phyloP scores from a whole-genome alignment of 1,140 invertebrate genomes.

The Matsumurasca onukii region DNA sequence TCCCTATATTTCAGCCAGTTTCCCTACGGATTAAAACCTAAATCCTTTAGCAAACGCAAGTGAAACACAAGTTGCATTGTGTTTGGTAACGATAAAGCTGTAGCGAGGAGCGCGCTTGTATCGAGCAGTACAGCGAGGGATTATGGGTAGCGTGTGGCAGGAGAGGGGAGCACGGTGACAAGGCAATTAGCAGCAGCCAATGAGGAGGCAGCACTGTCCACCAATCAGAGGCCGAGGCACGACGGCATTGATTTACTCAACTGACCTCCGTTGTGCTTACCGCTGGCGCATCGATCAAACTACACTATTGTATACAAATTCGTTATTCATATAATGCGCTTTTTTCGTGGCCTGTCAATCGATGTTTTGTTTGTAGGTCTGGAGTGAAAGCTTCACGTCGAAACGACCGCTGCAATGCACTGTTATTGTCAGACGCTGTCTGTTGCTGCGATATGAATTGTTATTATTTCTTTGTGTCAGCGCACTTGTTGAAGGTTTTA shows the following conservation, averaged over 20 bases:
- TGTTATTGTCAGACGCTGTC: no score
- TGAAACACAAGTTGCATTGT: not conserved
- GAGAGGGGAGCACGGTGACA: constrained; percentile 20
- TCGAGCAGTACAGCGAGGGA: no score
- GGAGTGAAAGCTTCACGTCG: no score
- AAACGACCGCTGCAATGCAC: no score
- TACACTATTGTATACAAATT: constrained; percentile 18
- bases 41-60: not conserved
- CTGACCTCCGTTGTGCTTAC: not conserved
- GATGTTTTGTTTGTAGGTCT: no score
- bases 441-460: no score
- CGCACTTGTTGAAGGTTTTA: no score
- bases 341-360: constrained; percentile 9
- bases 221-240: constrained; percentile 24
- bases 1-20: no score
- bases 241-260: constrained; percentile 24
- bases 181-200: constrained; percentile 27
- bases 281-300: not conserved
- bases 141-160: not conserved
- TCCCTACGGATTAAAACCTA: no score
- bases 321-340: constrained; percentile 10
- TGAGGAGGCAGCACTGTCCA: constrained; percentile 27
- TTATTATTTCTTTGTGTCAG: no score
- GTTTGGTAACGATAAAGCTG: not conserved
- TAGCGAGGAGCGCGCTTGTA: constrained; percentile 6